Percentiles rank a stretch among this genome's conserved stretches.
Evolutionary conservation across 2,888 invertebrate species (phyloP).

Genomic region (Bibio marci): DNA sequence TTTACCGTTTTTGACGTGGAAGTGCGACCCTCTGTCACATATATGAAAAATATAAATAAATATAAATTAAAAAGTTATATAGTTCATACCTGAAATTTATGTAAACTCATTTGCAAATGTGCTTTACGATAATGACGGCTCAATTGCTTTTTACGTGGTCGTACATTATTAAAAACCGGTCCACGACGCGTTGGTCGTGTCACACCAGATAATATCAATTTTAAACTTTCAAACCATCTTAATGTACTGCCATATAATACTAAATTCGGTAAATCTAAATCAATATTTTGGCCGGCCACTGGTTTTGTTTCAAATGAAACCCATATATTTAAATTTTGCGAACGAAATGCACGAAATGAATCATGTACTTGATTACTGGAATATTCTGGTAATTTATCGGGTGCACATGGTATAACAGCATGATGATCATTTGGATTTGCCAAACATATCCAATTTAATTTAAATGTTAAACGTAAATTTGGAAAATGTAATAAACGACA

Average conservation of each 20-base stretch:
- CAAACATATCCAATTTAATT: constrained; percentile 78
- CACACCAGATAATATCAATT: constrained; percentile 78
- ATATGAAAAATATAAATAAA: no score
- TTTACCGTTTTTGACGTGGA: no score
- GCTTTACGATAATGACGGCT: constrained; percentile 84
- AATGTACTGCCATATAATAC: constrained; percentile 85
- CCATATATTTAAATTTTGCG: constrained; percentile 63
- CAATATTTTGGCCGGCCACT: constrained; percentile 32
- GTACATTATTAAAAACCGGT: constrained; percentile 64
- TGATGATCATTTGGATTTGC: constrained; percentile 95
- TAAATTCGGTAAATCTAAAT: constrained; percentile 39
- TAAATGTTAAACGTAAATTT: constrained; percentile 63
- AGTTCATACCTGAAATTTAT: constrained; percentile 53
- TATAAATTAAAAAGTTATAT: no score
- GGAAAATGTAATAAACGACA: constrained; percentile 86
- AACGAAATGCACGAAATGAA: constrained; percentile 87
- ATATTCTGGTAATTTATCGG: constrained; percentile 90
- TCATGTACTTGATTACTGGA: constrained; percentile 92
- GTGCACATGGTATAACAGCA: constrained; percentile 86
- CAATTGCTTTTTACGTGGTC: constrained; percentile 76
- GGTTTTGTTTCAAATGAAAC: constrained; percentile 62
- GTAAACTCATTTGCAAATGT: constrained; percentile 69
- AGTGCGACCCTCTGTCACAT: no score
- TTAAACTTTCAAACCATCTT: constrained; percentile 89
- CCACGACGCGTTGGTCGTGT: constrained; percentile 91